Conservation (phyloP, 92 coral and sea anemone genomes). For the Epizoanthus stellaris region DNA sequence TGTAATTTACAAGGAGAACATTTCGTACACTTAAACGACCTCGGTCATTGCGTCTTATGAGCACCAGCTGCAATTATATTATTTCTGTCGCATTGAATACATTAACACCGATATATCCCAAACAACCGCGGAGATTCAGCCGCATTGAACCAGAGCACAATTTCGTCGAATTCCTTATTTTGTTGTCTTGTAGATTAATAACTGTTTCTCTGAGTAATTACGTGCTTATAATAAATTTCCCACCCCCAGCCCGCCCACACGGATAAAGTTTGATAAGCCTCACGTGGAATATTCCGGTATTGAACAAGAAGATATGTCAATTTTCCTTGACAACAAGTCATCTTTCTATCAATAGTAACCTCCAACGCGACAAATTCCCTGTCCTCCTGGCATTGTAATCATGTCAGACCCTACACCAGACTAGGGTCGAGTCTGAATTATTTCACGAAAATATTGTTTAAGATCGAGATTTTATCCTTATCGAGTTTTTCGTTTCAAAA, state of each 20-base stretch:
- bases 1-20: too few relatives aligned
- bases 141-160: slow-evolving; percentile 5
- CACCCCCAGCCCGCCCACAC: slow-evolving; percentile 81
- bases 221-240: slow-evolving; percentile 66
- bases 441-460: too few relatives aligned
- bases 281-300: slow-evolving; percentile 63
- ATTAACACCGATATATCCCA: slow-evolving; percentile 12
- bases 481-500: too few relatives aligned
- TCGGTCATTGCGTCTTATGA: background rate
- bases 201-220: slow-evolving; percentile 77
- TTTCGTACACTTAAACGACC: too few relatives aligned
- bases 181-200: slow-evolving; percentile 43
- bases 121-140: background rate
- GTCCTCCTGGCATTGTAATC: too few relatives aligned
- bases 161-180: slow-evolving; percentile 55
- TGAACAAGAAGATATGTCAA: slow-evolving; percentile 5
- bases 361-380: too few relatives aligned
- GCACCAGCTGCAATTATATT: background rate
- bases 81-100: slow-evolving; percentile 14
- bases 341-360: too few relatives aligned
- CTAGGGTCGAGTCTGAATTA: too few relatives aligned
- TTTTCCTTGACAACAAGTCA: too few relatives aligned
- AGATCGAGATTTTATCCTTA: too few relatives aligned
- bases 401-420: too few relatives aligned
- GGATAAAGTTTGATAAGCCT: slow-evolving; percentile 58